Evolutionary conservation across 64 coral and sea anemone species (phyloP), one percentile per base, ranked within the genome.

Genomic region (Pocillopora verrucosa): DNA sequence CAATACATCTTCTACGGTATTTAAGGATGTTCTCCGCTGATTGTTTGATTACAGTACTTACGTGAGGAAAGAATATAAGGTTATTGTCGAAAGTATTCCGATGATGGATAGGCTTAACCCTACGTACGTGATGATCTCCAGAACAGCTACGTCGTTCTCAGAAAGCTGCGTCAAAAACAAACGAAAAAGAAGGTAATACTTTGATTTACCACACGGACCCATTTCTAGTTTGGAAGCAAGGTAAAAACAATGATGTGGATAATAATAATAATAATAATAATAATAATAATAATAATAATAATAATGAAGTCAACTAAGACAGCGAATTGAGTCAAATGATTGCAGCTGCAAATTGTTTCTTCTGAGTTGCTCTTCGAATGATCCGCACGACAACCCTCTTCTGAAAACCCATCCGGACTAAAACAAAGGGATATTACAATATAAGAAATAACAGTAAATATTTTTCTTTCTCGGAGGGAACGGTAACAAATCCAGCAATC

Each of bases 301-400:
- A 45, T 45, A 6, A 45, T 26, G 26, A 60, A 0, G 19, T 4
- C 34, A 13, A 91, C 61, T 6, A 91, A 70, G 61, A 91, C 72
- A 5, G 58, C 80, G 69, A 91, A 91, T 30, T 91, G 80, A 16
- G 80, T 85, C 72, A 85, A 76, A 34, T 91, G 89, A 74, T 91
- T 91, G 16, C 80, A 91, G 57, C 57, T 76, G 59, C 80, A 91
- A 22, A 13, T 61, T 1, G 75, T 78, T 30, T n/a, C 11, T 5
- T 45, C 41, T 6, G 19, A 24, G 51, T 78, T n/a, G n/a, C n/a
- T n/a, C n/a, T n/a, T n/a, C n/a, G n/a, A 11, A 34, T 63, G 59
- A 41, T 51, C 65, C 10, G n/a, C n/a, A 63, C 34, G 17, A 65
- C 87, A 88, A 11, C 87, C 87, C 20, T 78, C 20, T 38, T 56